A percentile compares a stretch with the other conserved stretches of the same genome.
These are phyloP conservation scores for Amyelois transitella DNA, from an alignment of 1,140 invertebrate genomes.

Conservation along the genomic window DNA sequence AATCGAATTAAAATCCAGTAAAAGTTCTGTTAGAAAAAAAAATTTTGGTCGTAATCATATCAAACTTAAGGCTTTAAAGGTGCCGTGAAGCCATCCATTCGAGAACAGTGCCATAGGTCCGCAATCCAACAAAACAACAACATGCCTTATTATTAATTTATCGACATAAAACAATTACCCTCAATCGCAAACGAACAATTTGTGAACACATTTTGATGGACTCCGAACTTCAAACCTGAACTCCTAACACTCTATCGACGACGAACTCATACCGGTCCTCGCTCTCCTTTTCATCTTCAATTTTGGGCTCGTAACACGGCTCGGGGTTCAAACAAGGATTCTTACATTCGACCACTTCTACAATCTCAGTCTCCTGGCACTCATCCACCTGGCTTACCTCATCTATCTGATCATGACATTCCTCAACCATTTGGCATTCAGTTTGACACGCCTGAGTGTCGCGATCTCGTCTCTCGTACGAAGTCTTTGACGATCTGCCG, in stretches of 20 bases:
- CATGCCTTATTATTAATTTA: too few relatives aligned
- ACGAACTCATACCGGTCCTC: conserved; percentile 81
- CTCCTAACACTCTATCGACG: conserved; percentile 79
- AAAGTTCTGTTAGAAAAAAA: not conserved
- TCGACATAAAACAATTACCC: too few relatives aligned
- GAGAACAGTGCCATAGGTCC: not conserved
- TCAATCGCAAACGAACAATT: too few relatives aligned
- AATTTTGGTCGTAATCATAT: not conserved
- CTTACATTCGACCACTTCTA: conserved; percentile 50
- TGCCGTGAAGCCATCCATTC: not conserved
- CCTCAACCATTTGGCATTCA: conserved; percentile 15
- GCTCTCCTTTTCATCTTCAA: conserved; percentile 57
- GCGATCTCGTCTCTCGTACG: conserved; percentile 46
- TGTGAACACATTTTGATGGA: not conserved
- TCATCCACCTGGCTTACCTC: not conserved
- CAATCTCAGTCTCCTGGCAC: not conserved
- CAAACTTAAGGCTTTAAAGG: not conserved
- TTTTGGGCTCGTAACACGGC: conserved; percentile 25
- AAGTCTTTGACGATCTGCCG: conserved; percentile 57
- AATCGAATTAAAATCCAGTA: not conserved
- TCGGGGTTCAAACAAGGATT: conserved; percentile 47
- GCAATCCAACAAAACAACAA: not conserved
- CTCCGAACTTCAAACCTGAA: conserved; percentile 74
- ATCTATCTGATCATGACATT: conserved; percentile 4
- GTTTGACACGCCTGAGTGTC: not conserved